Evolutionary conservation across 2,888 invertebrate species (phyloP).

Genomic region (Temnothorax rugatulus): DNA sequence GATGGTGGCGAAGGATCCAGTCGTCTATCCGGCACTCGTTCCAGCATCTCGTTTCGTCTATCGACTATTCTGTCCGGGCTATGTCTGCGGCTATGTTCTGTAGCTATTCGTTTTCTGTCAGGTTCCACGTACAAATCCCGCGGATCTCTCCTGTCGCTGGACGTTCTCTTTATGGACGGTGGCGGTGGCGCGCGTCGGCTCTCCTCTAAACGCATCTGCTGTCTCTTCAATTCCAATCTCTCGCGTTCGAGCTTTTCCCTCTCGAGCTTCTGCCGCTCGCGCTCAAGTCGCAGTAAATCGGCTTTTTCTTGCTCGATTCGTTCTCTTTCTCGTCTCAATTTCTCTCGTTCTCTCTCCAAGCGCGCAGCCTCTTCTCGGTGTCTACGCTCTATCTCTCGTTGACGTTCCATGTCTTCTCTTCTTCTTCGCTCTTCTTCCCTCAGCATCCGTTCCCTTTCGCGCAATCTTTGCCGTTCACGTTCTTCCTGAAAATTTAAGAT

Average conservation of each 20-base stretch:
- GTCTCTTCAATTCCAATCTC: constrained; percentile 93
- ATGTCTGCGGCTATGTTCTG: constrained; percentile 82
- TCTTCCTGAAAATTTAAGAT: constrained; percentile 88
- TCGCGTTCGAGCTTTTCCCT: constrained; percentile 92
- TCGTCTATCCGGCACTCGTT: constrained; percentile 83
- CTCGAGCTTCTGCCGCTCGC: constrained; percentile 93
- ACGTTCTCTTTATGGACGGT: constrained; percentile 81
- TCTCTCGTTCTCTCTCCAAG: constrained; percentile 93
- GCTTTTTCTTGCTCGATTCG: constrained; percentile 95
- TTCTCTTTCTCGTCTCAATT: constrained; percentile 93
- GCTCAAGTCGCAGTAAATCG: constrained; percentile 93
- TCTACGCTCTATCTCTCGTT: constrained; percentile 93
- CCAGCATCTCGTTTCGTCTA: constrained; percentile 82
- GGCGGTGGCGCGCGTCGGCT: constrained; percentile 81
- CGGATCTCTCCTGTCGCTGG: constrained; percentile 83
- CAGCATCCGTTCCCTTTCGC: constrained; percentile 92
- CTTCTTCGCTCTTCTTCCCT: constrained; percentile 94
- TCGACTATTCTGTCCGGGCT: constrained; percentile 82
- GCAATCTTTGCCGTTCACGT: constrained; percentile 91
- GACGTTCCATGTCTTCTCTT: constrained; percentile 92
- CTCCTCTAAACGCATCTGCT: constrained; percentile 88
- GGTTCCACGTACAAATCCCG: constrained; percentile 83
- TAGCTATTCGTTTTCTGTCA: constrained; percentile 83
- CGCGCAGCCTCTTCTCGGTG: constrained; percentile 95
- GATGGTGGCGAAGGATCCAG: constrained; percentile 81